These are phyloP conservation scores for Acipenser transmontanus DNA, from an alignment of 2,797 vertebrate species.

Conservation along the genomic window DNA sequence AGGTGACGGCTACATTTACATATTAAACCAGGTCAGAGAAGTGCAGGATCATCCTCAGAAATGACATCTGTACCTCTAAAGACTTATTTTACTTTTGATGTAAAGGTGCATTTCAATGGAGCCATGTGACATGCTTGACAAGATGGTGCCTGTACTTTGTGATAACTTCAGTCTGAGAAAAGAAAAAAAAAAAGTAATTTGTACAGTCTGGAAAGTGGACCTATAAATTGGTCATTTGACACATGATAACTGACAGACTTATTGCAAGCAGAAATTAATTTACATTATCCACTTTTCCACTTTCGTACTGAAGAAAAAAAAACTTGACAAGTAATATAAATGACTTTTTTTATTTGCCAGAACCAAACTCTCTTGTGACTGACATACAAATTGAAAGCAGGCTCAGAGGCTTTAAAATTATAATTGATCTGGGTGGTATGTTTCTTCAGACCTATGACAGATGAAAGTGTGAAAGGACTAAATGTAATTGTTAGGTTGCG, in stretches of 20 bases:
- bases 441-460: slow-evolving; percentile 22
- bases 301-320: neutral
- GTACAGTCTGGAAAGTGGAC: neutral
- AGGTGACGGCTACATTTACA: too few relatives aligned
- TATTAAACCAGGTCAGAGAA: too few relatives aligned
- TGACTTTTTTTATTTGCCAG: neutral
- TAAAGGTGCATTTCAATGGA: neutral
- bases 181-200: neutral
- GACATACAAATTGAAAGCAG: slow-evolving; percentile 1
- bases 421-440: slow-evolving; percentile 12
- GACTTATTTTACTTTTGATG: too few relatives aligned
- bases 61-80: too few relatives aligned
- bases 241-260: neutral
- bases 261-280: neutral
- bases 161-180: too few relatives aligned
- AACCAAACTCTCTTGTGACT: neutral
- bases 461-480: slow-evolving; percentile 27
- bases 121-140: neutral
- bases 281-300: neutral
- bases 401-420: neutral
- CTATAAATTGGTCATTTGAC: neutral
- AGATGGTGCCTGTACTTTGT: neutral
- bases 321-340: neutral
- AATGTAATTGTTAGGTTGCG: slow-evolving; percentile 27
- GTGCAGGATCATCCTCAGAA: too few relatives aligned